These are phyloP conservation scores for Corydoras sp. DNA, from an alignment of 2,113 vertebrate genomes.

Conservation along the genomic window DNA sequence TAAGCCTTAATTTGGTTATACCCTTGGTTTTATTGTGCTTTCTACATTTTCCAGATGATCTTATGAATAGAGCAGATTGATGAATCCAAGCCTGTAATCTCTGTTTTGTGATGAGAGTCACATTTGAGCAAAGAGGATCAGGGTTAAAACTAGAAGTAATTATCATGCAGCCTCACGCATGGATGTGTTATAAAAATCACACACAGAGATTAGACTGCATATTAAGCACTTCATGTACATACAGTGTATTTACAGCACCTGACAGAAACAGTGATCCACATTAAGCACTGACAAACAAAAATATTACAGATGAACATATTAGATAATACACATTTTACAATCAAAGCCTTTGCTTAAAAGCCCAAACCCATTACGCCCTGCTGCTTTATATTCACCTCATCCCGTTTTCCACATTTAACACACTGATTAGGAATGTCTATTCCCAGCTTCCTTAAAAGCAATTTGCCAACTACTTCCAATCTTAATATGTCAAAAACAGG, in stretches of 20 bases:
- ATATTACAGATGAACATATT: too few relatives aligned
- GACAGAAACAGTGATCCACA: too few relatives aligned
- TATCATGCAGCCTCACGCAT: slow-evolving; percentile 48
- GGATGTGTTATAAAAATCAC: slow-evolving; percentile 45
- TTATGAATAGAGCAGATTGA: slow-evolving; percentile 50
- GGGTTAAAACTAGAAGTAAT: slow-evolving; percentile 46
- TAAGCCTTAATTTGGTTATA: background rate
- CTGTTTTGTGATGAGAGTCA: slow-evolving; percentile 54
- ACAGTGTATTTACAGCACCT: background rate
- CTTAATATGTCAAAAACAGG: too few relatives aligned
- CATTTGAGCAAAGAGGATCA: slow-evolving; percentile 44
- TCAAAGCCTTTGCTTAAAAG: too few relatives aligned
- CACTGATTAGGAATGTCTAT: too few relatives aligned
- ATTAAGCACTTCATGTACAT: slow-evolving; percentile 1
- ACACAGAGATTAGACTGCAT: slow-evolving; percentile 12
- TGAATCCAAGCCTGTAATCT: slow-evolving; percentile 53
- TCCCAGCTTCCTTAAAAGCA: too few relatives aligned
- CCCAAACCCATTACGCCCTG: too few relatives aligned
- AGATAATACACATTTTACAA: too few relatives aligned
- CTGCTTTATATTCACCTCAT: too few relatives aligned
- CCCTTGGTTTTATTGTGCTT: background rate
- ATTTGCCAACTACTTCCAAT: too few relatives aligned
- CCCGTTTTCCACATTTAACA: too few relatives aligned
- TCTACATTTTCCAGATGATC: slow-evolving; percentile 42
- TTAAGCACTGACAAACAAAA: too few relatives aligned